Evolutionary conservation across 2,797 vertebrate genomes (phyloP), one percentile per base, ranked within the genome.

Genomic region (Erpetoichthys calabaricus): DNA sequence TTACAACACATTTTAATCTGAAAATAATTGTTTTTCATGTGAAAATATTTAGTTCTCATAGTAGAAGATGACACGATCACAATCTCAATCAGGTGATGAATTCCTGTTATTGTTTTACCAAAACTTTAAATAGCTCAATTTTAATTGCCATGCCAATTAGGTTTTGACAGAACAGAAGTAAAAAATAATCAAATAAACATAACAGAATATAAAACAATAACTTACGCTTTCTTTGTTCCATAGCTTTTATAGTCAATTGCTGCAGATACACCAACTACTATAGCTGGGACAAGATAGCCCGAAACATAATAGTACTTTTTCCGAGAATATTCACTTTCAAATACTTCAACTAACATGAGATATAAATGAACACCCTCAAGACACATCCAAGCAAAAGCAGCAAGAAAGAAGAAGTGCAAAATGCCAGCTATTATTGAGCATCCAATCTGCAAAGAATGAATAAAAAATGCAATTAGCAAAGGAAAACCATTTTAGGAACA

Each of bases 341-440:
- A 99, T 65, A 99, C 94, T 75, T 99, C 96, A 65, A 99, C 92
- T 25, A 99, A 82, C 94, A 99, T 97, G 64, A 99, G 86, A 75
- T 99, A 99, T 64, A 99, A 90, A 75, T 99, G 96, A 47, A 99
- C 90, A 52, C 96, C 96, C 80, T 99, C 96, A 55, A 99, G 79
- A 74, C 93, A 97, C 94, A 97, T 98, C 96, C 96, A 99, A 63
- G 92, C 88, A 81, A 99, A 98, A 63, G 95, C 93, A 4, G 95
- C 92, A 78, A 99, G 76, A 82, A 99, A 98, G 86, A 99, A 99
- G 75, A 97, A 99, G 70, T 99, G 96, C 52, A 99, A 86, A 68
- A 98, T 91, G 64, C 94, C 95, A 43, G 96, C 95, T 3, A 99
- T 92, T 79, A 99, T 88, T n/a, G 95, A 89, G 57, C 96, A 99